phyloP scores from a whole-genome alignment of 2,797 vertebrate species.

The Eidolon dupreanum region DNA sequence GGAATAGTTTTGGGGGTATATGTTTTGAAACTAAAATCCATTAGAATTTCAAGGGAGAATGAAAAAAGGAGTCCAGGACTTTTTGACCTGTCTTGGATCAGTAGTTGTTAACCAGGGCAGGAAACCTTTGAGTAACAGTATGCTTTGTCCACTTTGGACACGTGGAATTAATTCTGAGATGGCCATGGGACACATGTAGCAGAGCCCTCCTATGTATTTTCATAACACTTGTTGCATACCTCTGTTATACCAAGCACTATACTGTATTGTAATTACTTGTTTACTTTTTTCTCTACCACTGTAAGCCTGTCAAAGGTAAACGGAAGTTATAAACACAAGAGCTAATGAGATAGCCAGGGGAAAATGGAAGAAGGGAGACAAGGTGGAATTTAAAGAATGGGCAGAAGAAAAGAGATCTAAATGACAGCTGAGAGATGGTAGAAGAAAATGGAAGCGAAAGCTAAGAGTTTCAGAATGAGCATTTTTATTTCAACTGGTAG shows the following conservation, averaged over 20 bases:
- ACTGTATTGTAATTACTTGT: neutral
- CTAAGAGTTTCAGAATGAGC: constrained; percentile 12
- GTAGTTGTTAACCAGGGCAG: neutral
- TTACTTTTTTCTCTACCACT: neutral
- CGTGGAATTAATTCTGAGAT: neutral
- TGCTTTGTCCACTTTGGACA: neutral
- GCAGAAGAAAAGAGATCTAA: neutral
- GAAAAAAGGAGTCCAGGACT: neutral
- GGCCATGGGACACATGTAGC: neutral
- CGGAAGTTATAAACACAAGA: neutral
- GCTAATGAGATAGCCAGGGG: neutral
- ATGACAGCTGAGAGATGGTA: neutral
- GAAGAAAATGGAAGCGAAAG: neutral
- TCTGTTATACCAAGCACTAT: neutral
- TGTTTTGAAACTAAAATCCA: constrained; percentile 34
- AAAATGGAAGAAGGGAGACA: neutral
- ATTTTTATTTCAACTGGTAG: constrained; percentile 19
- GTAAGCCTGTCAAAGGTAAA: neutral
- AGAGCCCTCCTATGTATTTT: neutral
- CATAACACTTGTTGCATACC: neutral
- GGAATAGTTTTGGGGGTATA: neutral
- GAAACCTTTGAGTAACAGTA: neutral
- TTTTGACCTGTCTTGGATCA: neutral
- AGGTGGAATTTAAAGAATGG: neutral
- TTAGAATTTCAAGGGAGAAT: neutral